Conservation (phyloP, 2,888 invertebrate genomes). For the Spatulosminthurus flaviceps region DNA sequence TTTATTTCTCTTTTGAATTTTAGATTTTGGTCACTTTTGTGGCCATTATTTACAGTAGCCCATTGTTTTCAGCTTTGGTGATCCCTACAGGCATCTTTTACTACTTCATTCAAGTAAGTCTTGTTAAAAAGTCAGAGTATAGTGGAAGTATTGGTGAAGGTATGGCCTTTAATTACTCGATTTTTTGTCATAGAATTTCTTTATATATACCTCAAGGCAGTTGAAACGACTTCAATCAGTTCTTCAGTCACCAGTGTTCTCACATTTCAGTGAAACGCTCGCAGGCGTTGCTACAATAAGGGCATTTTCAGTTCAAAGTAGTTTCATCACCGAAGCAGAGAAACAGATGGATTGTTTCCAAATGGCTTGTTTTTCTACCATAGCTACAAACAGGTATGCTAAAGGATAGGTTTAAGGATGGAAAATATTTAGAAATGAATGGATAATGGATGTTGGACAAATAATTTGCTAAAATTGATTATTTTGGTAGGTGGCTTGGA, state of each 20-base stretch:
- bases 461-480: too few relatives aligned
- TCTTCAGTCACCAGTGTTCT: constrained; percentile 71
- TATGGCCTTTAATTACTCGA: too few relatives aligned
- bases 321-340: constrained; percentile 68
- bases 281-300: constrained; percentile 67
- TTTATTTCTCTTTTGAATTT: too few relatives aligned
- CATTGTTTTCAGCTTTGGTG: constrained; percentile 80
- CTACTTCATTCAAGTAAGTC: constrained; percentile 76
- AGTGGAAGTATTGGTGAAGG: too few relatives aligned
- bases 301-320: constrained; percentile 62
- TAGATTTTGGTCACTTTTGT: constrained; percentile 81
- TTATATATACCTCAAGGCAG: constrained; percentile 70
- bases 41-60: constrained; percentile 87
- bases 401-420: too few relatives aligned
- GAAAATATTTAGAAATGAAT: too few relatives aligned
- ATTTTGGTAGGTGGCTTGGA: constrained; percentile 66
- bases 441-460: too few relatives aligned
- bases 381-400: constrained; percentile 53
- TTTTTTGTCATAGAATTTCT: constrained; percentile 67
- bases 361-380: constrained; percentile 63
- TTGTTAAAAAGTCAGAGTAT: too few relatives aligned
- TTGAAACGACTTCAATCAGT: constrained; percentile 70
- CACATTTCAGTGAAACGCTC: constrained; percentile 70
- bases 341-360: constrained; percentile 68
- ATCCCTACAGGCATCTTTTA: constrained; percentile 82